Evolutionary conservation across 2,888 invertebrate species (phyloP).

Genomic region (Petrolisthes manimaculis): DNA sequence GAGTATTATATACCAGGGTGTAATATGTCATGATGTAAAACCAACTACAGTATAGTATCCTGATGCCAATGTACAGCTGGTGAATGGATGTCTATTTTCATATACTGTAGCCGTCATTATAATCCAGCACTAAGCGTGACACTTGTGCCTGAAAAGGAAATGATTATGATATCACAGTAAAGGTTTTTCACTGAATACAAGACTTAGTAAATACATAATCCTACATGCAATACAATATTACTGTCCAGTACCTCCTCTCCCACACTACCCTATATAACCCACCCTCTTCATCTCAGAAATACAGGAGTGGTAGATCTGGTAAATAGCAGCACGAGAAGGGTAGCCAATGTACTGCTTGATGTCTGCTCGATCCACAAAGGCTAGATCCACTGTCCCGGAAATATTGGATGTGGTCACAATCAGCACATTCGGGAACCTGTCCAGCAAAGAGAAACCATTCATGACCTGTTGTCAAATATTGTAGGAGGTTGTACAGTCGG

Average conservation of each 20-base stretch:
- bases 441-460: not conserved
- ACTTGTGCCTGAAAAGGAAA: not conserved
- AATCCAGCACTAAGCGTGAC: not conserved
- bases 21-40: too few relatives aligned
- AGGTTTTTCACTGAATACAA: not conserved
- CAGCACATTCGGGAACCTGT: slow-evolving; percentile 84
- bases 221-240: not conserved
- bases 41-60: too few relatives aligned
- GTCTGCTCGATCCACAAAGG: slow-evolving; percentile 96
- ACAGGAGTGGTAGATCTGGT: slow-evolving; percentile 85
- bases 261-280: slow-evolving; percentile 67
- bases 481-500: too few relatives aligned
- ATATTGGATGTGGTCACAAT: slow-evolving; percentile 96
- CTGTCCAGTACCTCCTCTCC: not conserved
- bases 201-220: not conserved
- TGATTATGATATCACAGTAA: not conserved
- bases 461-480: not conserved
- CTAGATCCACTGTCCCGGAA: slow-evolving; percentile 91
- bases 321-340: slow-evolving; percentile 84
- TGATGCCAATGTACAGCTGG: too few relatives aligned
- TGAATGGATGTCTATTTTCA: too few relatives aligned
- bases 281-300: slow-evolving; percentile 85
- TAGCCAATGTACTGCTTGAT: slow-evolving; percentile 89
- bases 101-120: not conserved
- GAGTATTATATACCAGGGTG: too few relatives aligned